phyloP scores from a whole-genome alignment of 2,797 vertebrate species.

The Semaprochilodus insignis region DNA sequence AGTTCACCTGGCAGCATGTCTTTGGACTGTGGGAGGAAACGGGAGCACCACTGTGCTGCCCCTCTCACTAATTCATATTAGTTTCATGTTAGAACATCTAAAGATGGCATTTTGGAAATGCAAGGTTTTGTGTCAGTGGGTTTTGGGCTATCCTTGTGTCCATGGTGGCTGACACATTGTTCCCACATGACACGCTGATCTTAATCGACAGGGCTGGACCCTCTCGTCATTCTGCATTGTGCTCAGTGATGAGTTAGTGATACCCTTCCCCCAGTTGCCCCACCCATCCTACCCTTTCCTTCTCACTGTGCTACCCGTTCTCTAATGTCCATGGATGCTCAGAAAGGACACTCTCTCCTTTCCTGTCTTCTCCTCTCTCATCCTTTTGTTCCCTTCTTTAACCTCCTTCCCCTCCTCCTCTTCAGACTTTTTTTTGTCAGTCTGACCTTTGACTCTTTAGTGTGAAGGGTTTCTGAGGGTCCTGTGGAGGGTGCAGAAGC shows the following conservation, averaged over 20 bases:
- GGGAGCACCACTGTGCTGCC: too few relatives aligned
- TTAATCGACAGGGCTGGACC: constrained; percentile 66
- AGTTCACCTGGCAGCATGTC: too few relatives aligned
- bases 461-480: constrained; percentile 60
- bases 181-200: constrained; percentile 43
- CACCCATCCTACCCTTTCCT: constrained; percentile 41
- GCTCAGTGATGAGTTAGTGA: constrained; percentile 36
- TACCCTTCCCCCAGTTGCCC: constrained; percentile 48
- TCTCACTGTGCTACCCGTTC: constrained; percentile 34
- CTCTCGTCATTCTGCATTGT: constrained; percentile 49
- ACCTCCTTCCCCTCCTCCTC: constrained; percentile 14
- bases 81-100: too few relatives aligned
- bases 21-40: too few relatives aligned
- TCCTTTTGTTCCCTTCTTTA: constrained; percentile 41
- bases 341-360: constrained; percentile 19
- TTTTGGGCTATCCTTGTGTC: background rate
- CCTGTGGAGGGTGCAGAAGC: constrained; percentile 39
- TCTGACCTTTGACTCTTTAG: constrained; percentile 65
- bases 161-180: constrained; percentile 9
- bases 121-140: too few relatives aligned
- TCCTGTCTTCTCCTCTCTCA: constrained; percentile 15
- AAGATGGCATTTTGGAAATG: too few relatives aligned
- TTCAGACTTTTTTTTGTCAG: constrained; percentile 44
- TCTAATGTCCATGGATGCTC: constrained; percentile 26
- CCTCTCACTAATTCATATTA: too few relatives aligned